Base-by-base conservation (phyloP, 2,888 invertebrate genomes). In the Hydriomena furcata region DNA sequence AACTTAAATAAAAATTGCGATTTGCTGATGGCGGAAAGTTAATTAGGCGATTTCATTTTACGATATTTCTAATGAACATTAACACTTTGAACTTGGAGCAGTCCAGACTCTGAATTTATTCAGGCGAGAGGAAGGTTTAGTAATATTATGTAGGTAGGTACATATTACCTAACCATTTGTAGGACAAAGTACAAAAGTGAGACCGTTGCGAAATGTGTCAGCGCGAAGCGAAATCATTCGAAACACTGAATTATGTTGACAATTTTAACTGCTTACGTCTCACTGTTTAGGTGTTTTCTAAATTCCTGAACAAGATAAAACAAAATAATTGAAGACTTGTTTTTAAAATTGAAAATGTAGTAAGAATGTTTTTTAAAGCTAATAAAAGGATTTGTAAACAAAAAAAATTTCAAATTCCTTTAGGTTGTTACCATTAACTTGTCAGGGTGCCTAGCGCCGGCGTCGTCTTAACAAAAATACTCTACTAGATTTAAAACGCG, bases 31-130 rank as follows among this genome's bases (percentile, higher is more conserved):
- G 34, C 38, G 38, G 1, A 43, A 30, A 43, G 32, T 52, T 38
- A 52, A 51, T 51, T 51, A 42, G 45, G 25, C 8, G 17, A 40
- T 50, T 40, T 24, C 35, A 51, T 30, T 41, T 51, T 41, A 51
- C 41, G 41, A 51, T 51, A 45, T 41, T 45, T 45, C 41, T 45
- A 31, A 51, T 41, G 10, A 35, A 25, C 43, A 30, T 44, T 45
- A 45, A 30, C 36, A 41, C 45, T 51, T 51, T 44, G 51, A 45
- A 41, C 41, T 36, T 5, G 7, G 20, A 42, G 1, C n/a, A 11
- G 45, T 13, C 5, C 12, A 24, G 50, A 37, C 12, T 42, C 25
- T 21, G 13, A 23, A 23, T 21, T 2, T 4, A 8, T 8, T 30
- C 36, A 6, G 12, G 10, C 20, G 11, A 20, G 37, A 2, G 11